Evolutionary conservation across 1,140 invertebrate genomes (phyloP).

Genomic region (Drosophila orena): DNA sequence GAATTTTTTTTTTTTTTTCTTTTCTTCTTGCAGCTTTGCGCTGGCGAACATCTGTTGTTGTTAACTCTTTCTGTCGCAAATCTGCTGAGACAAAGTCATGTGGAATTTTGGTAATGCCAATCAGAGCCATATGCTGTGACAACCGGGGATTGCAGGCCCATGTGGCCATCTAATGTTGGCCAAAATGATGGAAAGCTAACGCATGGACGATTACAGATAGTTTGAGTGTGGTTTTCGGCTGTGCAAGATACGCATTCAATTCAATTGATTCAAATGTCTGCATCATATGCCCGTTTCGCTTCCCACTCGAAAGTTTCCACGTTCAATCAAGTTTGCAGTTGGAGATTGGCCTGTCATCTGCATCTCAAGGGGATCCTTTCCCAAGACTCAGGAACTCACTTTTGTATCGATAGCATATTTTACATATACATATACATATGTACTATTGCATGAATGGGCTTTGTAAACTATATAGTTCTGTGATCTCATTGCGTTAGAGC

Average conservation of each 20-base stretch:
- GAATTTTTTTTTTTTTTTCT: no score
- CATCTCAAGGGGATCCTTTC: constrained; percentile 24
- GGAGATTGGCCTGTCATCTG: neutral
- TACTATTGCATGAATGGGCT: no score
- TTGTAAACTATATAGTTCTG: neutral
- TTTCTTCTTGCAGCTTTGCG: constrained; percentile 19
- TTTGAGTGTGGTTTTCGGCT: constrained; percentile 20
- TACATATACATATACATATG: no score
- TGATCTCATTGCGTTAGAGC: neutral
- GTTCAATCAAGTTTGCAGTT: constrained; percentile 15
- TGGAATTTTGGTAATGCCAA: constrained; percentile 53
- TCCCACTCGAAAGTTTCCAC: constrained; percentile 16
- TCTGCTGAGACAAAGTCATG: constrained; percentile 57
- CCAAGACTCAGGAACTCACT: neutral
- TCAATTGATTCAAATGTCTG: constrained; percentile 31
- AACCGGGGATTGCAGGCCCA: constrained; percentile 50
- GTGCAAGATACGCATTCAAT: constrained; percentile 17
- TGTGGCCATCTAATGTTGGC: constrained; percentile 42
- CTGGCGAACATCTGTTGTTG: constrained; percentile 68
- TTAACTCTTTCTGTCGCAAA: constrained; percentile 64
- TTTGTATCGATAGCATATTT: no score
- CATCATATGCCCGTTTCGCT: constrained; percentile 16
- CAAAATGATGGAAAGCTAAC: constrained; percentile 18
- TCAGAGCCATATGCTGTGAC: constrained; percentile 62
- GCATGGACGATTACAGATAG: constrained; percentile 16